Conservation (phyloP, 2,797 vertebrate species). For the Platyrinchus mystaceus region DNA sequence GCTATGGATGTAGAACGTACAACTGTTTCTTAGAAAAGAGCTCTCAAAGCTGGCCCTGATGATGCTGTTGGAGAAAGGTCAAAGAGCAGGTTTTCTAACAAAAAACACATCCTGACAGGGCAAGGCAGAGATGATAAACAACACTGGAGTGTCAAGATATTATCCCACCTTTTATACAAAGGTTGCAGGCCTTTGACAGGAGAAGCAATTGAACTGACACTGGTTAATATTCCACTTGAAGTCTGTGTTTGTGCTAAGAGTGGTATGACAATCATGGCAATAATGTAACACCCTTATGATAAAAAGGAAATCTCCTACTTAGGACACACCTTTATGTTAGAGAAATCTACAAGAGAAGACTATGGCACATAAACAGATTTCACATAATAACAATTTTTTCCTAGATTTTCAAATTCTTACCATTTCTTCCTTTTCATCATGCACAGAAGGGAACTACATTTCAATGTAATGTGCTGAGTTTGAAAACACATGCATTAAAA, state of each 20-base stretch:
- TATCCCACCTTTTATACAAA: neutral
- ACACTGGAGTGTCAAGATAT: neutral
- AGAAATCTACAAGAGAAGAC: neutral
- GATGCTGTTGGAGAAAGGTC: neutral
- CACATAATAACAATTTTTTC: neutral
- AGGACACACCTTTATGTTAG: neutral
- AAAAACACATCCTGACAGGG: neutral
- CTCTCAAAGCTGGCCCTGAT: neutral
- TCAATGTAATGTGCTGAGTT: neutral
- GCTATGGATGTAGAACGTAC: neutral
- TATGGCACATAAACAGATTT: neutral
- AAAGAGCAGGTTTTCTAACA: slow-evolving; percentile 25
- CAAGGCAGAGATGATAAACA: neutral
- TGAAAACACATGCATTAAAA: neutral
- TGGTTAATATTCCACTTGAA: neutral
- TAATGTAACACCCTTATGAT: neutral
- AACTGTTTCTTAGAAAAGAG: neutral
- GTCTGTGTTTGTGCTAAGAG: neutral
- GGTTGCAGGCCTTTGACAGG: neutral
- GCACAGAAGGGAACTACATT: neutral
- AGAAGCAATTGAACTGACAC: neutral
- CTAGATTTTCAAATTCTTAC: neutral
- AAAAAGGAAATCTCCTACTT: neutral
- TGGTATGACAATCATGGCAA: neutral
- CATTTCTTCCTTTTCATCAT: neutral